Evolutionary conservation across 2,888 invertebrate genomes (phyloP).

Genomic region (Acanthosepion esculentum): DNA sequence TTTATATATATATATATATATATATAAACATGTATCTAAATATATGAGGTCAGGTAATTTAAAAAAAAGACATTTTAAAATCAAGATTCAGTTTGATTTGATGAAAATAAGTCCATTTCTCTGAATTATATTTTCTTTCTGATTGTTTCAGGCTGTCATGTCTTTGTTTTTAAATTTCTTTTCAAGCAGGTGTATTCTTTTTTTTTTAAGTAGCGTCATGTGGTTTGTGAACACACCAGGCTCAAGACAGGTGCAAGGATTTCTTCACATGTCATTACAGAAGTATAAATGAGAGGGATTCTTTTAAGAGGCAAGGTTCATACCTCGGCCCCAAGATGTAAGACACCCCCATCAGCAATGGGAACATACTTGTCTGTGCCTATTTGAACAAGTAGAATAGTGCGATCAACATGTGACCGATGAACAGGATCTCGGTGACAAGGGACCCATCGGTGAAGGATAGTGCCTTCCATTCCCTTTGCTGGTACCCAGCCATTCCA

Average conservation of each 20-base stretch:
- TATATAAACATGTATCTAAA: background rate
- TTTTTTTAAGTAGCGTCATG: background rate
- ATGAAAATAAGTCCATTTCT: background rate
- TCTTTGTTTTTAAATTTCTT: background rate
- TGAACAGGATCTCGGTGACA: constrained; percentile 90
- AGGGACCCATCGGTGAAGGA: constrained; percentile 95
- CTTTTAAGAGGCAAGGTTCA: constrained; percentile 52
- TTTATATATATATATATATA: too few relatives aligned
- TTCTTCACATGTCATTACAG: background rate
- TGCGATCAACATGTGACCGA: constrained; percentile 93
- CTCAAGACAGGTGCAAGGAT: too few relatives aligned
- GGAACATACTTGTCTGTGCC: constrained; percentile 91
- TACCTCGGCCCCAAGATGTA: constrained; percentile 72
- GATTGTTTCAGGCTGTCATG: background rate
- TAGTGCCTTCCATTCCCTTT: constrained; percentile 91
- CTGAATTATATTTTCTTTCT: background rate
- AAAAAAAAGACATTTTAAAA: background rate
- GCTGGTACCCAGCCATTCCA: constrained; percentile 94
- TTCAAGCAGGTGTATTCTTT: too few relatives aligned
- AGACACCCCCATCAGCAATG: constrained; percentile 90
- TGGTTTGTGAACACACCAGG: background rate
- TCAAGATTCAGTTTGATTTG: background rate
- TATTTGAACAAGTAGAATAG: constrained; percentile 91
- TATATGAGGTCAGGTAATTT: background rate
- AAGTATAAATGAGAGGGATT: background rate